These are phyloP conservation scores for Agapornis canus DNA, from an alignment of 2,797 vertebrate genomes.

Conservation along the genomic window DNA sequence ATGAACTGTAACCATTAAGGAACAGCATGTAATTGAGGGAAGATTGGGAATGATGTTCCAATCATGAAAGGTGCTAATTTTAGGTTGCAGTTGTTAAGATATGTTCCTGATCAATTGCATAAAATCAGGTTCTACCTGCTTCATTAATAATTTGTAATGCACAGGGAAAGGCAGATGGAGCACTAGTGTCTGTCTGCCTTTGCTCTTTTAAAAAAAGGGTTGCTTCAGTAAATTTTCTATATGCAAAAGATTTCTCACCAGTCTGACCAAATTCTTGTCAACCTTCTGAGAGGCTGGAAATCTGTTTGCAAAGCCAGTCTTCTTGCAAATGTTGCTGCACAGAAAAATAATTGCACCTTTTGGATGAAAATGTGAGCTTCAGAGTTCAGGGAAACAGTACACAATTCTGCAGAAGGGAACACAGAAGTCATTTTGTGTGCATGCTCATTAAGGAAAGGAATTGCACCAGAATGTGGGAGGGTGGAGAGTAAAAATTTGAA, in stretches of 20 bases:
- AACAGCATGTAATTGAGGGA: not conserved
- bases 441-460: constrained; percentile 43
- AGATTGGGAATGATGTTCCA: not conserved
- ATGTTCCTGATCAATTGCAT: not conserved
- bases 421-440: constrained; percentile 31
- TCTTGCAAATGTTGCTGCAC: not conserved
- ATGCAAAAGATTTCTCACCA: not conserved
- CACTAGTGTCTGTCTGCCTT: not conserved
- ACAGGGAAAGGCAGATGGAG: not conserved
- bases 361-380: not conserved
- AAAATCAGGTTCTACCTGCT: not conserved
- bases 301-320: not conserved
- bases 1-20: not conserved
- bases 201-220: not conserved
- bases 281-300: not conserved
- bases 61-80: not conserved
- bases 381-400: not conserved
- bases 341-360: constrained; percentile 8
- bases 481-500: not conserved
- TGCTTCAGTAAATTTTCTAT: not conserved
- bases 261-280: not conserved
- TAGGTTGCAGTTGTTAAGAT: not conserved
- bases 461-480: constrained; percentile 36
- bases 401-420: constrained; percentile 2
- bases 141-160: not conserved